phyloP scores from a whole-genome alignment of 2,888 invertebrate species.

The Pimpla rufipes region DNA sequence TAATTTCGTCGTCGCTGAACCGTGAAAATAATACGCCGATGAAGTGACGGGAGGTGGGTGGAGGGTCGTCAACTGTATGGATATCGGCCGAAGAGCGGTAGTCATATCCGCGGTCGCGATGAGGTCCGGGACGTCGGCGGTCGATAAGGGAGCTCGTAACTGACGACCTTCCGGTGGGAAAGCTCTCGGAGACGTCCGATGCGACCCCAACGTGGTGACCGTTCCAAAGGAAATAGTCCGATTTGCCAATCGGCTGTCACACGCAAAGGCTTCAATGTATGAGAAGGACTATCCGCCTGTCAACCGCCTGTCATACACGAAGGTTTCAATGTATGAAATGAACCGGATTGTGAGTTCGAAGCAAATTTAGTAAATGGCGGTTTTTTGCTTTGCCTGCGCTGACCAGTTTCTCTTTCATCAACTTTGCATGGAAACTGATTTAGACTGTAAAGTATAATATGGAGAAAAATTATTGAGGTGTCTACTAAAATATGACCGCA shows the following conservation, averaged over 20 bases:
- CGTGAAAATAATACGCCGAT: constrained; percentile 34
- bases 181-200: constrained; percentile 38
- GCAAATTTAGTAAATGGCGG: background rate
- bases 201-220: constrained; percentile 6
- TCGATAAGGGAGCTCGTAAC: constrained; percentile 40
- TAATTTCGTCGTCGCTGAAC: constrained; percentile 11
- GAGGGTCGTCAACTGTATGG: constrained; percentile 9
- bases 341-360: background rate
- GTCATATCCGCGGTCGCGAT: constrained; percentile 37
- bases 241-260: background rate
- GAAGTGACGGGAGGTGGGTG: constrained; percentile 15
- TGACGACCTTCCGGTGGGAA: constrained; percentile 34
- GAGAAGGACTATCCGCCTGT: background rate
- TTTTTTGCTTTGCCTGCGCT: background rate
- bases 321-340: background rate
- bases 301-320: background rate
- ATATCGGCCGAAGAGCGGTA: background rate
- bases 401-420: background rate
- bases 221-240: background rate
- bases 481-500: too few relatives aligned
- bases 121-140: constrained; percentile 29
- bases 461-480: too few relatives aligned
- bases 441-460: too few relatives aligned
- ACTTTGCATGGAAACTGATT: background rate
- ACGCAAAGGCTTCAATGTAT: background rate